Base-by-base conservation (phyloP, 2,113 vertebrate genomes). In the Salvelinus fontinalis region DNA sequence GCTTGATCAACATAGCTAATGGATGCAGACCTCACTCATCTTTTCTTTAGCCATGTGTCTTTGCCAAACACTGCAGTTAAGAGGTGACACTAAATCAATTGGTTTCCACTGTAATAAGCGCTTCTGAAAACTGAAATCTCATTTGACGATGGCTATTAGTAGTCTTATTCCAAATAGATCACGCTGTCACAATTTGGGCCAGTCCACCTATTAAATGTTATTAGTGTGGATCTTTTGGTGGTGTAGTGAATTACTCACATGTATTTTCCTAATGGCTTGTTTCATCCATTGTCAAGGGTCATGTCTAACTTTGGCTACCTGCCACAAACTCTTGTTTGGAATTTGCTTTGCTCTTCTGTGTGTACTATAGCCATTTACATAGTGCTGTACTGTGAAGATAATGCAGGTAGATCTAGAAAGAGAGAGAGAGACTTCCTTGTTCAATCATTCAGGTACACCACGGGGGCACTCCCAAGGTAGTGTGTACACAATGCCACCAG, bases 81-180 rank as follows among this genome's bases (percentile, higher is more conserved):
- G 83, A 90, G 86, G 88, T 91, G 89, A 89, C 89, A 87, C 89
- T 79, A 89, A 93, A 92, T 93, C 90, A 92, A 94, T 92, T 89
- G 89, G 79, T 59, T 85, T 86, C 80, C 72, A 73, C 80, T 72
- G 82, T 85, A 88, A 90, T 89, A 93, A 91, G 84, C 86, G 83
- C 65, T 75, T 80, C 85, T 84, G 89, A 91, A 92, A 91, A 90
- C 80, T 88, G 65, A 89, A 92, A 90, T 91, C 85, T 86, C 85
- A 86, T 92, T 91, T 92, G 87, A 91, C 90, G 90, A 90, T 83
- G 85, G 90, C 91, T 91, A 93, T 93, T 94, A 93, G 88, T 84
- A 80, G 77, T 91, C 67, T 74, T 87, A 81, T 88, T 86, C 86
- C 84, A 90, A 89, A 93, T 92, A 81, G 88, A 93, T 93, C 88